Conservation (phyloP, 2,888 invertebrate species). For the Campoletis raptor region DNA sequence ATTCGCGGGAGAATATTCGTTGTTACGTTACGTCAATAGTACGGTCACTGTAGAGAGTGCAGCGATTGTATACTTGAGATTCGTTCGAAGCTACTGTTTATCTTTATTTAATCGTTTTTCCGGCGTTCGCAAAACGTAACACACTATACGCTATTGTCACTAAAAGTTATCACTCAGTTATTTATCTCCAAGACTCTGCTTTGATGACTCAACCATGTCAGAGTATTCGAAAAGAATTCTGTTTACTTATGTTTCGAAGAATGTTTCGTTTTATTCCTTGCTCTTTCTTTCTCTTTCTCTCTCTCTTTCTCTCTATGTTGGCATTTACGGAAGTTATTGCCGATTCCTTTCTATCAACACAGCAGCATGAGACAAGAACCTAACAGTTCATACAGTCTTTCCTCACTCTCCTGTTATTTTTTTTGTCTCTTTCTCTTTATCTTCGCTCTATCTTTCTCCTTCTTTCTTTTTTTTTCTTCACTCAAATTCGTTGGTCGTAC, state of each 20-base stretch:
- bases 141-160: not conserved
- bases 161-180: not conserved
- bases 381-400: slow-evolving; percentile 36
- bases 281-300: slow-evolving; percentile 25
- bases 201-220: slow-evolving; percentile 2
- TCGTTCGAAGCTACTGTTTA: not conserved
- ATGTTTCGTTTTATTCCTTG: not conserved
- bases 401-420: not conserved
- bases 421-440: slow-evolving; percentile 9
- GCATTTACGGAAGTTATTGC: slow-evolving; percentile 19
- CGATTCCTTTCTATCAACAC: not conserved
- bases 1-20: not conserved
- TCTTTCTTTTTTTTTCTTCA: not conserved
- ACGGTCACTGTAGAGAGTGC: not conserved
- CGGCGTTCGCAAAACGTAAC: not conserved
- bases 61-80: not conserved
- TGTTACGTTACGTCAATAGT: not conserved
- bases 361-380: slow-evolving; percentile 3
- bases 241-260: not conserved
- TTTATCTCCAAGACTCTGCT: not conserved
- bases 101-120: not conserved
- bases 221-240: not conserved
- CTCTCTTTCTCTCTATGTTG: slow-evolving; percentile 1
- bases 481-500: not conserved
- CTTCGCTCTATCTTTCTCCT: slow-evolving; percentile 9